Conservation (phyloP, 1,140 invertebrate genomes). For the Nebria ingens region DNA sequence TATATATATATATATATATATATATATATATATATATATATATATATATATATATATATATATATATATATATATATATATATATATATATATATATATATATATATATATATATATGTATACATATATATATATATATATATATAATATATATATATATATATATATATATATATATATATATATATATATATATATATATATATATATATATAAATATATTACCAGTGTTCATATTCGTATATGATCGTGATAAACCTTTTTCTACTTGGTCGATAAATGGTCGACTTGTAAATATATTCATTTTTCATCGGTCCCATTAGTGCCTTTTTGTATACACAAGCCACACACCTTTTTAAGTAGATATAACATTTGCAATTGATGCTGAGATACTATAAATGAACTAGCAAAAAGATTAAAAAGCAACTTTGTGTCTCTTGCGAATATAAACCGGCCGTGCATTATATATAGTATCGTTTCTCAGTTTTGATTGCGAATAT, state of each 20-base stretch:
- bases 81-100: background rate
- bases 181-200: background rate
- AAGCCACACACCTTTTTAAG: background rate
- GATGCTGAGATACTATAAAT: background rate
- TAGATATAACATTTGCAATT: no score
- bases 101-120: background rate
- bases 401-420: background rate
- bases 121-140: background rate
- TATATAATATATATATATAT: background rate
- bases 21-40: slow-evolving; percentile 14
- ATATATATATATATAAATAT: no score
- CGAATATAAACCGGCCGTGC: no score
- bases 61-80: background rate
- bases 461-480: background rate
- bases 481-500: background rate
- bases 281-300: background rate
- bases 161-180: background rate
- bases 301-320: background rate
- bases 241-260: background rate
- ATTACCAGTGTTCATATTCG: background rate
- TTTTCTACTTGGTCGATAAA: background rate
- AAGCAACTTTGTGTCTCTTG: no score
- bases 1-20: slow-evolving; percentile 13
- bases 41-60: background rate
- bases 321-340: background rate